Evolutionary conservation across 2,888 invertebrate species (phyloP), one percentile per base, ranked within the genome.

Genomic region (Xanthia icteritia): DNA sequence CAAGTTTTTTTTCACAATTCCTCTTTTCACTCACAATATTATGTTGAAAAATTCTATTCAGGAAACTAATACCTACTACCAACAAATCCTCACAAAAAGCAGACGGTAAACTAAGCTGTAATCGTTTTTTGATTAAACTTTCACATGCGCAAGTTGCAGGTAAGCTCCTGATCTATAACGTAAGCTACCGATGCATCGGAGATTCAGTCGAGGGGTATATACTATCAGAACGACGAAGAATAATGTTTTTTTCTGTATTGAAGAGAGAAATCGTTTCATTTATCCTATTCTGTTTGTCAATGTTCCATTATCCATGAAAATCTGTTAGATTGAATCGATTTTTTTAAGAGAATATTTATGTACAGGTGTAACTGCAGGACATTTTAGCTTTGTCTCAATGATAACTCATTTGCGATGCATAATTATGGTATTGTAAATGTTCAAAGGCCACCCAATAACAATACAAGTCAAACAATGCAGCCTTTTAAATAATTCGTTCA

Each of bases 41-140:
- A 48, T 48, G 13, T 27, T 58, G 58, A 17, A 9, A 36, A 20
- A 61, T 8, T 9, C 56, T 63, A 42, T 39, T 31, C 13, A 58
- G 31, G 8, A 48, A 54, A 74, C 73, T 56, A 76, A 73, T 70
- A 39, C 51, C 51, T 31, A 54, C 60, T n/a, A 31, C 15, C 39
- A 73, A 67, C 64, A 77, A 79, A 84, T 79, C 72, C 45, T 27
- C 27, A 75, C 72, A 85, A 77, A 83, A 76, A 77, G 69, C 68
- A n/a, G 42, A 39, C 39, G 51, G 51, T 39, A 71, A 77, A 84
- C 71, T 66, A 61, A 54, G 51, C 68, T 54, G 8, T 81, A 81
- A 86, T 86, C 73, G 77, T 73, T 79, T 85, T 86, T 77, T 86
- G 81, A 86, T 86, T 84, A 78, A 83, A 86, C 78, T 67, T 76